Evolutionary conservation across 1,140 invertebrate genomes (phyloP), one percentile per base, ranked within the genome.

Genomic region (Fopius arisanus): DNA sequence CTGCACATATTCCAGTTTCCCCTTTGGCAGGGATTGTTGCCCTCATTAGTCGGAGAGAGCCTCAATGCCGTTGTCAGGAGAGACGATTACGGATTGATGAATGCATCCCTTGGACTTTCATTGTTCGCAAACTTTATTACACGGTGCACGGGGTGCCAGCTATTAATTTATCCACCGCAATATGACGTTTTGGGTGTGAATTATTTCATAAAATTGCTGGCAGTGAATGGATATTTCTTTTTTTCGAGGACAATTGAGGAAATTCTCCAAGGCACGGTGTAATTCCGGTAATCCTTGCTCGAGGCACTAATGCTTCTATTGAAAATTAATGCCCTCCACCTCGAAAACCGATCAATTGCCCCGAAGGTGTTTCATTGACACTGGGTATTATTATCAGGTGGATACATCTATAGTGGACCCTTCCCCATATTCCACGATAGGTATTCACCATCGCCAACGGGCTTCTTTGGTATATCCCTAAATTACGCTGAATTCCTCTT

Each of bases 401-500:
- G 29, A 59, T 62, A 48, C 16, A 51, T 16, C 26, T 70, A 28
- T 51, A 31, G 12, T 37, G n/a, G n/a, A n/a, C n/a, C n/a, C n/a
- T n/a, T n/a, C n/a, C n/a, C n/a, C n/a, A n/a, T n/a, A n/a, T n/a
- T n/a, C n/a, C n/a, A n/a, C n/a, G n/a, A 26, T 21, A 23, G 12
- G 19, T 43, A 40, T 43, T 29, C 40, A 59, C 41, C 19, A n/a
- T 72, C 9, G 51, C 51, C 26, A 70, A 54, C 12, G 16, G 62
- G 62, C 62, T 51, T 31, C 63, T 43, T 51, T 33, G 51, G 68
- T 10, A 51, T 66, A 26, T 66, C 31, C 62, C 23, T 72, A 72
- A 72, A 72, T 72, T 72, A 72, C 70, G 65, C 65, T 66, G 16
- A 72, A 72, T 72, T 41, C 41, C 63, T 72, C 70, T 28, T 59